Base-by-base conservation (phyloP, 2,888 invertebrate genomes). In the Ephialtes manifestator region DNA sequence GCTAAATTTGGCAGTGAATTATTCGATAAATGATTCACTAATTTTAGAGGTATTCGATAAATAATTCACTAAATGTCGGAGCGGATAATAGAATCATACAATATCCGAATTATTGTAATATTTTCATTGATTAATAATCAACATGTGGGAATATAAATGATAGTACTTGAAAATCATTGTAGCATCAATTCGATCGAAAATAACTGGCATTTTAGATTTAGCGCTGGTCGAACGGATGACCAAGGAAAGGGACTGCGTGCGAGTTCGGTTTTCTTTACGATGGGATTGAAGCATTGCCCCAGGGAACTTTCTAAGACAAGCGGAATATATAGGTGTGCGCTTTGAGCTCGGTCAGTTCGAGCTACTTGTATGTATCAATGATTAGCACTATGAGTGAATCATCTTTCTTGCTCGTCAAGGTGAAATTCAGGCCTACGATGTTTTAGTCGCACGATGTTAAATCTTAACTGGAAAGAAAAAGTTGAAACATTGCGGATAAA, bases 261-360 rank as follows among this genome's bases (percentile, higher is more conserved):
- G 53, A n/a, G 68, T 78, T 70, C 75, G 31, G 46, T 82, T 70
- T 81, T 24, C 55, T 55, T 67, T 10, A 43, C 39, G 46, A 35
- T 68, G 35, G 35, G 31, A 75, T 31, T 55, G 43, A 84, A 84
- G 65, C 60, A 31, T 43, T 72, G 74, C 81, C 60, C 82, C 39
- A 65, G 85, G 80, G 60, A 77, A 85, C 85, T 83, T 85, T 85
- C 85, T 83, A 83, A 77, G 79, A 31, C 82, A 82, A 85, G 75
- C 85, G 85, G 81, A 79, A 81, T 81, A 81, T 81, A 67, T 31
- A 68, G 58, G 53, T 35, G 75, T 71, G 31, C n/a, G 48, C 63
- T 18, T 11, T 24, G 48, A 48, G 48, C 53, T 75, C 20, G 81
- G 75, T 28, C 55, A 53, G 76, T 63, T 65, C 70, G 63, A 71